A percentile compares a stretch with the other conserved stretches of the same genome.
These are phyloP conservation scores for Heteromurus nitidus DNA, from an alignment of 2,888 invertebrate species.

Conservation along the genomic window DNA sequence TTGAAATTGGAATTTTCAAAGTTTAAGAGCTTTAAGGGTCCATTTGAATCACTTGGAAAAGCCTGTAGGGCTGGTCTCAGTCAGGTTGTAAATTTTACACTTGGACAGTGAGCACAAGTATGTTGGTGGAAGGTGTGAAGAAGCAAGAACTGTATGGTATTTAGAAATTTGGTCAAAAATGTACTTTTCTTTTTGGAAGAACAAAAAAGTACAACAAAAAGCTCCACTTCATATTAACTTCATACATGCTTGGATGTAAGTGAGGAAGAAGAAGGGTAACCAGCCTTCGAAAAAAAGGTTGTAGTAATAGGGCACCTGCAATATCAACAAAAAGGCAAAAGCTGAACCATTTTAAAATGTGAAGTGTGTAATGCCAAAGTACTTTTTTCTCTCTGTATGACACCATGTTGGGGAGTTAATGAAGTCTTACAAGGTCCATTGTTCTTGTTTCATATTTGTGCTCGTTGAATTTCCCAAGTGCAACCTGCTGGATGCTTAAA, in stretches of 20 bases:
- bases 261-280: conserved; percentile 20
- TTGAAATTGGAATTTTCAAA: conserved; percentile 70
- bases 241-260: conserved; percentile 26
- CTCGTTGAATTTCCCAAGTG: too few species aligned
- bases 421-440: not conserved
- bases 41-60: conserved; percentile 47
- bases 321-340: too few species aligned
- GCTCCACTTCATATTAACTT: too few species aligned
- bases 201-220: too few species aligned
- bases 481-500: too few species aligned
- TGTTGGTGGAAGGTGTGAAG: conserved; percentile 49
- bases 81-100: conserved; percentile 55
- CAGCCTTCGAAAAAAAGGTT: too few species aligned
- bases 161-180: conserved; percentile 21
- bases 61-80: conserved; percentile 20
- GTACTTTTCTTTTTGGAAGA: not conserved
- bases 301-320: too few species aligned
- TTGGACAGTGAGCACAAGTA: conserved; percentile 43
- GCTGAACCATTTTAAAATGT: too few species aligned
- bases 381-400: not conserved
- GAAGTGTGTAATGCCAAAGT: too few species aligned
- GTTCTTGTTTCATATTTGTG: too few species aligned
- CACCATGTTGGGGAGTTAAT: not conserved
- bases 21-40: conserved; percentile 68
- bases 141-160: conserved; percentile 47